Base-by-base conservation (phyloP, 2,113 vertebrate genomes). In the Pelecanus crispus region DNA sequence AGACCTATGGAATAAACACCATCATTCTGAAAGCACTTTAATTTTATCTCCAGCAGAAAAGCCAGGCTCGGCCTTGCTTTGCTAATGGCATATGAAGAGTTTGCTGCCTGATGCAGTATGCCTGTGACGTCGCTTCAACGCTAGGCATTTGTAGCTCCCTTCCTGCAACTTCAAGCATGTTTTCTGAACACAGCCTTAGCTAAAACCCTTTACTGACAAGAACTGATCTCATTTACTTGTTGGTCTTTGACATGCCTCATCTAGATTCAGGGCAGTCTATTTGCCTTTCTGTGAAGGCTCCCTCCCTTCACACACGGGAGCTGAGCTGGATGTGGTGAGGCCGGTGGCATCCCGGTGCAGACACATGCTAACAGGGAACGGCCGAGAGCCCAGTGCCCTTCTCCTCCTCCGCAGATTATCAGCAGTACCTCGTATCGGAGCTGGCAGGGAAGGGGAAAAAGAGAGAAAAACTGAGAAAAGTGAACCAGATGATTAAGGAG, bases 401-500 rank as follows among this genome's bases (percentile, higher is more conserved):
- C 58, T 50, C n/a, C 24, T 49, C 42, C 19, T 61, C 52, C 24
- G 4, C 56, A 26, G 9, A 3, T 32, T 53, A 36, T 10, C 61
- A 36, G 56, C 73, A 36, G 72, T 71, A 91, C 38, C 79, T 84
- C 42, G 34, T 36, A 49, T 13, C 1, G 1, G 56, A 80, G 55
- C 68, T 47, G n/a, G 16, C 4, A 2, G 49, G 40, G 55, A 88
- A 63, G 44, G 38, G 62, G 63, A 26, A 28, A 90, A 82, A 63
- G 40, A 79, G 91, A 82, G 61, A 93, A 88, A 86, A 88, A 73
- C 42, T 50, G 47, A 94, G 70, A 84, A 91, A 86, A 91, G 59
- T 2, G 0, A 94, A 90, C 59, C 63, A n/a, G 32, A 91, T 91
- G 58, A 95, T 95, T 97, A 95, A 90, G 95, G 94, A 93, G 81